phyloP scores from a whole-genome alignment of 2,797 vertebrate species.

The Ceyx erithaca region DNA sequence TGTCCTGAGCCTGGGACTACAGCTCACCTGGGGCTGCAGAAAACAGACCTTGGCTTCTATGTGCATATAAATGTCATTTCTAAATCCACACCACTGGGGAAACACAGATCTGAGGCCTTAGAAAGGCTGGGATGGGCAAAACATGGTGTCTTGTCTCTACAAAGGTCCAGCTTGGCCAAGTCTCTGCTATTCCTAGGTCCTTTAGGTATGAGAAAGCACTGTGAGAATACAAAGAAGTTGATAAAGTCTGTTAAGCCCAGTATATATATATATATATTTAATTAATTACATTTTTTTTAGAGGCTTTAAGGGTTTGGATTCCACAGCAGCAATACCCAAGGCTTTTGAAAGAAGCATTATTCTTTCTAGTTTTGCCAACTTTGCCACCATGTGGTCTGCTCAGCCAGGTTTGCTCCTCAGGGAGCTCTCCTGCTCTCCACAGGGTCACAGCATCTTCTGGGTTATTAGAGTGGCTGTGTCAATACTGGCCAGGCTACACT shows the following conservation, averaged over 20 bases:
- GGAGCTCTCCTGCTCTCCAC: background rate
- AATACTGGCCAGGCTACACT: constrained; percentile 16
- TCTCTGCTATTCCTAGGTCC: background rate
- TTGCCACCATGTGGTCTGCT: background rate
- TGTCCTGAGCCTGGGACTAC: background rate
- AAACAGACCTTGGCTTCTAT: background rate
- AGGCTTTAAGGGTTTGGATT: background rate
- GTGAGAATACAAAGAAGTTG: background rate
- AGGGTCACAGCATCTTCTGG: background rate
- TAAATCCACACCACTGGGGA: background rate
- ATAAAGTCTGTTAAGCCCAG: background rate
- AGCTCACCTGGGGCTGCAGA: background rate
- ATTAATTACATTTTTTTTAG: background rate
- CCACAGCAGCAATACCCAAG: background rate
- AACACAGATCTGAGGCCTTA: background rate
- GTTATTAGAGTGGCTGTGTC: background rate
- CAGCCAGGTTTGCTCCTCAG: background rate
- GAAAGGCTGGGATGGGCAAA: background rate
- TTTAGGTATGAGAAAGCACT: background rate
- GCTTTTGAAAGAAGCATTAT: background rate
- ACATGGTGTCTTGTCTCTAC: background rate
- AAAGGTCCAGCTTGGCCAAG: background rate
- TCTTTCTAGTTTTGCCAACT: background rate
- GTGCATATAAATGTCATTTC: background rate
- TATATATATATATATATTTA: background rate